phyloP scores from a whole-genome alignment of 2,888 invertebrate species.

The Congeria kusceri region DNA sequence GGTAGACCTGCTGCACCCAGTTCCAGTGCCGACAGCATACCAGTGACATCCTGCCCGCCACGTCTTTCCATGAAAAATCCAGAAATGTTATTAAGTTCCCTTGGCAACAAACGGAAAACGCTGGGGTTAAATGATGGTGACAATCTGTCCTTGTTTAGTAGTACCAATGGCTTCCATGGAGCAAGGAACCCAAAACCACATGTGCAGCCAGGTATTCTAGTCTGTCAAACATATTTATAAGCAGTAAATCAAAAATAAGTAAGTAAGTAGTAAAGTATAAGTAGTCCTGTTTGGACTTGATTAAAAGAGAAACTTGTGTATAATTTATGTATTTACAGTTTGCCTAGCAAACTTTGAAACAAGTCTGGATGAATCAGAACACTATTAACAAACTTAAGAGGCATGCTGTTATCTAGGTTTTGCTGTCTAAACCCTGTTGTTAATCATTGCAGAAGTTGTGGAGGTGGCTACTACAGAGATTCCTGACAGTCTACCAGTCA shows the following conservation, averaged over 20 bases:
- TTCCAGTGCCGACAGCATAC: conserved; percentile 19
- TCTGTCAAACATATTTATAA: background rate
- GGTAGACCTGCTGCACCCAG: background rate
- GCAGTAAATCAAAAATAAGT: too few relatives aligned
- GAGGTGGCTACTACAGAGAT: conserved; percentile 79
- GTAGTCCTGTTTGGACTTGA: too few relatives aligned
- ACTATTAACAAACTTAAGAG: too few relatives aligned
- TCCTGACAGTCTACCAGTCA: conserved; percentile 86
- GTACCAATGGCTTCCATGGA: conserved; percentile 75
- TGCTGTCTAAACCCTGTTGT: too few relatives aligned
- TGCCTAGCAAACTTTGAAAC: too few relatives aligned
- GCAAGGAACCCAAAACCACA: conserved; percentile 68
- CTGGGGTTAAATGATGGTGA: conserved; percentile 70
- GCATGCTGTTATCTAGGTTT: too few relatives aligned
- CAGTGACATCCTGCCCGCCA: conserved; percentile 32
- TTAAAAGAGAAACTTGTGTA: too few relatives aligned
- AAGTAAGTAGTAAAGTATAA: too few relatives aligned
- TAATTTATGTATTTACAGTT: too few relatives aligned
- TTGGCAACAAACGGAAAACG: conserved; percentile 67
- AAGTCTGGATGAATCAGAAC: too few relatives aligned
- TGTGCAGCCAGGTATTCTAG: conserved; percentile 51
- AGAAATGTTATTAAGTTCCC: conserved; percentile 52
- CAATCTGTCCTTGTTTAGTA: conserved; percentile 82
- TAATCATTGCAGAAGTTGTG: conserved; percentile 70
- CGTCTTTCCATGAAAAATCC: conserved; percentile 16